Conservation (phyloP, 2,113 vertebrate genomes). For the Lepidothrix coronata region DNA sequence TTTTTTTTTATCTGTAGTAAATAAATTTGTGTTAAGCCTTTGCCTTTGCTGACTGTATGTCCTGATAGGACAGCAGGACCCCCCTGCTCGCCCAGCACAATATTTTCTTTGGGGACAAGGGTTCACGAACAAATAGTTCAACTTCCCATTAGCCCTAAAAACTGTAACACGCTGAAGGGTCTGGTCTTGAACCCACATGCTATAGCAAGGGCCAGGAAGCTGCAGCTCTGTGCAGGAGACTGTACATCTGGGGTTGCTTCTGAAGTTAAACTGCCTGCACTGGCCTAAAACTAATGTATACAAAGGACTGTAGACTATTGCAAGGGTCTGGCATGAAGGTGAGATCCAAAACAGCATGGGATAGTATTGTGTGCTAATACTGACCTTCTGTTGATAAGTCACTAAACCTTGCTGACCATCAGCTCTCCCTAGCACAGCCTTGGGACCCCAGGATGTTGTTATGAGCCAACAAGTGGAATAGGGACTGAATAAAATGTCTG, state of each 20-base stretch:
- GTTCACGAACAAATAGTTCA: background rate
- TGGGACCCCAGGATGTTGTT: background rate
- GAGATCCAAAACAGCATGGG: background rate
- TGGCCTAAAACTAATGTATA: background rate
- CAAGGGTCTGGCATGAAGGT: rapidly evolving
- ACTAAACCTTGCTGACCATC: rapidly evolving
- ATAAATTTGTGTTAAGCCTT: background rate
- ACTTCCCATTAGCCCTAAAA: background rate
- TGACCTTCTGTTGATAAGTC: background rate
- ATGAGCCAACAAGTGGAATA: background rate
- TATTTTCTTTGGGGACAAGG: background rate
- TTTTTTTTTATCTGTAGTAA: background rate
- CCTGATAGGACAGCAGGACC: background rate
- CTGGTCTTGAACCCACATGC: background rate
- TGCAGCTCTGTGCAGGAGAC: background rate
- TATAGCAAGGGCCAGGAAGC: background rate
- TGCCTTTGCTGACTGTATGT: background rate
- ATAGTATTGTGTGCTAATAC: background rate
- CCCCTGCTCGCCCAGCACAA: background rate
- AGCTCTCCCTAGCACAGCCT: background rate
- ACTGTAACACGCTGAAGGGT: background rate
- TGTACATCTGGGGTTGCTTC: background rate
- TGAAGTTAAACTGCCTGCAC: background rate
- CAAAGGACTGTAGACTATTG: background rate
- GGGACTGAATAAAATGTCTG: background rate